phyloP scores from a whole-genome alignment of 1,140 invertebrate genomes.

The Brachionus plicatilis region DNA sequence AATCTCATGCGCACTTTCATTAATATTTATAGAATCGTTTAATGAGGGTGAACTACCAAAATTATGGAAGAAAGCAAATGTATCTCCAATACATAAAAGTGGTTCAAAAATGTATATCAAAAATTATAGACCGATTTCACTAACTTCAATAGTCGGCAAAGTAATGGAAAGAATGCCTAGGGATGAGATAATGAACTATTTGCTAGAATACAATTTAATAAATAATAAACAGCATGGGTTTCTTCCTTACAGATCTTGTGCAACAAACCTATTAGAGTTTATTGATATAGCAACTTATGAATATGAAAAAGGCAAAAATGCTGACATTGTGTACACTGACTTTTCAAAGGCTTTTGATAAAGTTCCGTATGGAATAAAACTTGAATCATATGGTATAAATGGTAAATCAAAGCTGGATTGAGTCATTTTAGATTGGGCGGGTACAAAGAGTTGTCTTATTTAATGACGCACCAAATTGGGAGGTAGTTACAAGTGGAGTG shows the following conservation, averaged over 20 bases:
- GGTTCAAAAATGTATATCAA: not conserved
- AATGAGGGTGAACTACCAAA: too few species aligned
- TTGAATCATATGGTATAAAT: too few species aligned
- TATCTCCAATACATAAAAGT: slow-evolving; percentile 37
- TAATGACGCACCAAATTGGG: not conserved
- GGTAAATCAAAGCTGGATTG: not conserved
- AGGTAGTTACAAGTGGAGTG: not conserved
- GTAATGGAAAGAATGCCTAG: slow-evolving; percentile 12
- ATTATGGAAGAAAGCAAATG: slow-evolving; percentile 21
- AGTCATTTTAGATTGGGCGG: not conserved
- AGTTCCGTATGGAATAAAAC: not conserved
- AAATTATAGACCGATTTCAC: slow-evolving; percentile 39
- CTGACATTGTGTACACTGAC: too few species aligned
- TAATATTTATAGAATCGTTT: not conserved
- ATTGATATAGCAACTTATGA: not conserved
- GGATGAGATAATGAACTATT: not conserved
- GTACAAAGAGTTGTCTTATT: not conserved
- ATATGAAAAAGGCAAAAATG: too few species aligned
- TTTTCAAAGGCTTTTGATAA: too few species aligned
- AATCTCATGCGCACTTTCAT: not conserved
- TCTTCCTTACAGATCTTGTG: not conserved
- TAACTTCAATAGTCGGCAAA: not conserved
- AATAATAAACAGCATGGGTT: not conserved
- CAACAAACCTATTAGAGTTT: not conserved
- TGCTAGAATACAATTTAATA: slow-evolving; percentile 18